Conservation (phyloP, 1,140 invertebrate species). For the fruit fly (Drosophila melanogaster) region DNA sequence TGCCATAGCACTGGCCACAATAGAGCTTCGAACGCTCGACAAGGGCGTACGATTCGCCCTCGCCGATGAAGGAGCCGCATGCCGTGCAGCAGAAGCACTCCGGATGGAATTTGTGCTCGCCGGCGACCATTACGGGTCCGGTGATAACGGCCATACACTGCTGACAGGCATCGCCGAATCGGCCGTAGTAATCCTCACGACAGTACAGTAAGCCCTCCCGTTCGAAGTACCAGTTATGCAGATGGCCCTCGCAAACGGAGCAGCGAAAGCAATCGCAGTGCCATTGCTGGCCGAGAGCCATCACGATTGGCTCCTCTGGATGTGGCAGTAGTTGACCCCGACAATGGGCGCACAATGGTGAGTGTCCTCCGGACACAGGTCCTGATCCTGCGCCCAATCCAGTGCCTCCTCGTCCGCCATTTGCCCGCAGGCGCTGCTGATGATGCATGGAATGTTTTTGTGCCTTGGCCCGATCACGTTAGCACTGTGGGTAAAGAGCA, state of each 20-base stretch:
- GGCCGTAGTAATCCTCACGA: slow-evolving; percentile 94
- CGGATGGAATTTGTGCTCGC: slow-evolving; percentile 97
- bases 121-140: slow-evolving; percentile 97
- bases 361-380: slow-evolving; percentile 3
- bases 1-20: slow-evolving; percentile 89
- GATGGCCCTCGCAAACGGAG: slow-evolving; percentile 92
- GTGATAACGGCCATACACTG: slow-evolving; percentile 94
- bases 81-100: slow-evolving; percentile 95
- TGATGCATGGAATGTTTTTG: slow-evolving; percentile 50
- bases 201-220: slow-evolving; percentile 95
- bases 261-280: slow-evolving; percentile 95
- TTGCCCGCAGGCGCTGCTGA: slow-evolving; percentile 40
- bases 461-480: slow-evolving; percentile 29
- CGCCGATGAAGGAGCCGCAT: slow-evolving; percentile 94
- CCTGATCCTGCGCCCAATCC: slow-evolving; percentile 7
- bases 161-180: slow-evolving; percentile 95
- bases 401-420: slow-evolving; percentile 18
- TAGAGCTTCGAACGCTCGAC: slow-evolving; percentile 95
- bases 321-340: slow-evolving; percentile 60
- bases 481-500: slow-evolving; percentile 7
- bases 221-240: slow-evolving; percentile 97
- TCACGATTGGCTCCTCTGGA: slow-evolving; percentile 71
- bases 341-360: slow-evolving; percentile 62
- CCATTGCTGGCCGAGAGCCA: slow-evolving; percentile 92
- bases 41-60: slow-evolving; percentile 95